Evolutionary conservation across 1,140 invertebrate species (phyloP).

Genomic region (Drosophila insularis): DNA sequence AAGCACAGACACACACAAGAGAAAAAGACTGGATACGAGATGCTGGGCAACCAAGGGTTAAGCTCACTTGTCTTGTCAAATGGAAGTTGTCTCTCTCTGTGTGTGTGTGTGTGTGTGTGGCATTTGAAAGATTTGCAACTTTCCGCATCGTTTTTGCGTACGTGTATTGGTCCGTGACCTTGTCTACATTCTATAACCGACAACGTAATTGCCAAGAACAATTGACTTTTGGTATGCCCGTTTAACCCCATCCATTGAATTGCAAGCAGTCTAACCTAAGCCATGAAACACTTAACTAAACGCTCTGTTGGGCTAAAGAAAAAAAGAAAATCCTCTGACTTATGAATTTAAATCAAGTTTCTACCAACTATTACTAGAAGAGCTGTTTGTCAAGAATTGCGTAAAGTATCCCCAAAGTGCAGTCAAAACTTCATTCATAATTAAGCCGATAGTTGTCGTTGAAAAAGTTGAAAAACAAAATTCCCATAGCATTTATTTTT

Average conservation of each 20-base stretch:
- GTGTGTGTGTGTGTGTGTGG: slow-evolving; percentile 13
- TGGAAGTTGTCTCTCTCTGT: not conserved
- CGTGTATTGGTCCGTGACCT: not conserved
- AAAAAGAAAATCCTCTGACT: too few relatives aligned
- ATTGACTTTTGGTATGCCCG: not conserved
- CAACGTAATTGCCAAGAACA: not conserved
- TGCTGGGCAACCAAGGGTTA: slow-evolving; percentile 34
- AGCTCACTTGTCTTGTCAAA: slow-evolving; percentile 38
- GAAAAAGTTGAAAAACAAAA: not conserved
- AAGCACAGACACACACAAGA: not conserved
- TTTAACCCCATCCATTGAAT: not conserved
- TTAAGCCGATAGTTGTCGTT: not conserved
- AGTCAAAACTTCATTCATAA: not conserved
- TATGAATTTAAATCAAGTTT: too few relatives aligned
- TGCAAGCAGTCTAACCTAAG: not conserved
- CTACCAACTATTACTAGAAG: too few relatives aligned
- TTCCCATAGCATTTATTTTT: not conserved
- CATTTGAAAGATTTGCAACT: slow-evolving; percentile 16
- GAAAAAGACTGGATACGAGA: not conserved
- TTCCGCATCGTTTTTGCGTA: not conserved
- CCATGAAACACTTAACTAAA: not conserved
- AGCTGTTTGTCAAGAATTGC: too few relatives aligned
- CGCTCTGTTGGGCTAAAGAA: not conserved
- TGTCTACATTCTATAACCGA: not conserved
- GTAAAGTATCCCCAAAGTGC: not conserved